Evolutionary conservation across 2,113 vertebrate genomes (phyloP).

Genomic region (rat (Rattus norvegicus)): DNA sequence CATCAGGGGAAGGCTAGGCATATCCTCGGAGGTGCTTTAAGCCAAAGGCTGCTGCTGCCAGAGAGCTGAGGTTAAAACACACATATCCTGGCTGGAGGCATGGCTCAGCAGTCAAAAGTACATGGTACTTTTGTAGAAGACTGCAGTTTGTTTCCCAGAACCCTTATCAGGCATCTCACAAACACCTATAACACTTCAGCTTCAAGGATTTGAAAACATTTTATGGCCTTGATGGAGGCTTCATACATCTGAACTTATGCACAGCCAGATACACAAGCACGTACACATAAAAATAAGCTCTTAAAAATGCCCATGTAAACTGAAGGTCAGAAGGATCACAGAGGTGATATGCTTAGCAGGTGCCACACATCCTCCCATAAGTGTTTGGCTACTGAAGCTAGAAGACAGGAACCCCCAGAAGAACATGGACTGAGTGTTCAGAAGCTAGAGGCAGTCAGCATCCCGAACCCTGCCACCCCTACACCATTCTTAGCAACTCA

Average conservation of each 20-base stretch:
- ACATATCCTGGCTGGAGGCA: no score
- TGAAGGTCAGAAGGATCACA: background rate
- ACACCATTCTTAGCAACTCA: background rate
- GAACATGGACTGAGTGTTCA: background rate
- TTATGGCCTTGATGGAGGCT: background rate
- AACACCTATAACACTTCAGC: background rate
- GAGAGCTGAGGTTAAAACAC: background rate
- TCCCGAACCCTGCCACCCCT: no score
- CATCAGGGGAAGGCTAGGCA: accelerated
- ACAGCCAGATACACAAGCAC: background rate
- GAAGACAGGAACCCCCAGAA: background rate
- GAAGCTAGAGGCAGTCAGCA: background rate
- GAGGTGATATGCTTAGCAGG: background rate
- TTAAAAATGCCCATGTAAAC: background rate
- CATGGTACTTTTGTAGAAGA: background rate
- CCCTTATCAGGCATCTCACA: background rate
- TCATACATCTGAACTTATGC: background rate
- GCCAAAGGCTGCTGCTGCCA: no score
- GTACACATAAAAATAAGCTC: background rate
- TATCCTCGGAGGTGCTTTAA: background rate
- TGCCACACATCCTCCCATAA: background rate
- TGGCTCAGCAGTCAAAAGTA: background rate
- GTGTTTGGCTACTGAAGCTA: background rate
- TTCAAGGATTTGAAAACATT: no score
- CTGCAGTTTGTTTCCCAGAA: background rate